Evolutionary conservation across 2,113 vertebrate species (phyloP).

Genomic region (Osmerus eperlanus): DNA sequence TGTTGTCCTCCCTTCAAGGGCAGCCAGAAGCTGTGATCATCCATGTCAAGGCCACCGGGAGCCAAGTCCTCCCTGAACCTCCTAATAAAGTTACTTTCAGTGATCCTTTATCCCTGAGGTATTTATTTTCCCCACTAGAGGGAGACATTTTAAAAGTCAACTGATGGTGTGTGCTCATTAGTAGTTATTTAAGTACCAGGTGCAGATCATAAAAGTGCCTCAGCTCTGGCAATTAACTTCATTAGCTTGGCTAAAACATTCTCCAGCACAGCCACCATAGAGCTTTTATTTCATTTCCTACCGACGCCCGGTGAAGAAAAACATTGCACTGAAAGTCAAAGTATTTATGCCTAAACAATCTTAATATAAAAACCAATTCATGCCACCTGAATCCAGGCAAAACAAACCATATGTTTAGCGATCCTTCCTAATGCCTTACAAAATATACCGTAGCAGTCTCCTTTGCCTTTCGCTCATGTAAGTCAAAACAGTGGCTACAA

Average conservation of each 20-base stretch:
- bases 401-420: slow-evolving; percentile 1
- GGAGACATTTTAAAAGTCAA: slow-evolving; percentile 68
- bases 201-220: slow-evolving; percentile 43
- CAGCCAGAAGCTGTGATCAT: no score
- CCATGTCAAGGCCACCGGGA: no score
- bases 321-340: slow-evolving; percentile 6
- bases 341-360: slow-evolving; percentile 9
- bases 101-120: neutral
- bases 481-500: neutral
- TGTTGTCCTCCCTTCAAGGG: no score
- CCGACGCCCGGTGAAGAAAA: neutral
- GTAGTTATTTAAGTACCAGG: slow-evolving; percentile 39
- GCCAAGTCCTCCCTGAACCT: neutral
- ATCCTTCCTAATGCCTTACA: neutral
- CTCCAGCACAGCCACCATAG: slow-evolving; percentile 19
- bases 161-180: slow-evolving; percentile 21
- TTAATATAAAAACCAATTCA: neutral
- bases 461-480: neutral
- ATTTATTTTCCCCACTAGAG: slow-evolving; percentile 61
- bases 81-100: neutral
- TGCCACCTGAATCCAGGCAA: slow-evolving; percentile 1
- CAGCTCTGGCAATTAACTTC: slow-evolving; percentile 37
- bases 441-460: neutral
- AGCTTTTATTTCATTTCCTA: slow-evolving; percentile 28
- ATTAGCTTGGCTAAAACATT: slow-evolving; percentile 43